Evolutionary conservation across 2,113 vertebrate species (phyloP).

Genomic region (Malaclemys terrapin): DNA sequence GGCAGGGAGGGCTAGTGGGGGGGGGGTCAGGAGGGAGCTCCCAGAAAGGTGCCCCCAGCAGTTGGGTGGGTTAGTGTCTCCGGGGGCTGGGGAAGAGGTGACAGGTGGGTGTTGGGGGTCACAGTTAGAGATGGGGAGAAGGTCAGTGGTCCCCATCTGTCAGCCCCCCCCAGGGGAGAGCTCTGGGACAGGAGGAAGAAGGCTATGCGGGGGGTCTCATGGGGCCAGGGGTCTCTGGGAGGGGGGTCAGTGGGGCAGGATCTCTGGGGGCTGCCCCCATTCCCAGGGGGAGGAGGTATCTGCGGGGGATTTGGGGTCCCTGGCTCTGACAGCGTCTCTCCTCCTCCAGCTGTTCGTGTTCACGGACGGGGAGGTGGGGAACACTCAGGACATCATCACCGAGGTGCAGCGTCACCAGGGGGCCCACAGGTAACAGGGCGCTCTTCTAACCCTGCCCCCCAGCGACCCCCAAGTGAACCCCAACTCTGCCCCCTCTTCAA

Average conservation of each 20-base stretch:
- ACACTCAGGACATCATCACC: conserved; percentile 80
- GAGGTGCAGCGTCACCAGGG: conserved; percentile 79
- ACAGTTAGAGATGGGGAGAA: too few relatives aligned
- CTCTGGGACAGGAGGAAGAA: not conserved
- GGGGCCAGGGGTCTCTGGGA: not conserved
- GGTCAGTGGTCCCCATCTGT: too few relatives aligned
- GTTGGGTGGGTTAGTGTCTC: too few relatives aligned
- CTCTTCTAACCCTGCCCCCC: not conserved
- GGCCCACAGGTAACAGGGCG: conserved; percentile 81
- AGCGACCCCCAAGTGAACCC: too few relatives aligned
- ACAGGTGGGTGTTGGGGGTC: too few relatives aligned
- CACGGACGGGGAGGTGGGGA: conserved; percentile 88
- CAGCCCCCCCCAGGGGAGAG: not conserved
- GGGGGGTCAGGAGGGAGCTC: too few relatives aligned
- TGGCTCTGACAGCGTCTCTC: not conserved
- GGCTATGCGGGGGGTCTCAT: too few relatives aligned
- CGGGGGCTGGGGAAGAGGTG: too few relatives aligned
- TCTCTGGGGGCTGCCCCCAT: not conserved
- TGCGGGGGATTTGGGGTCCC: not conserved
- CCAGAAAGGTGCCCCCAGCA: too few relatives aligned
- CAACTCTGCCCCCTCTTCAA: too few relatives aligned
- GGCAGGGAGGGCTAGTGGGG: too few relatives aligned
- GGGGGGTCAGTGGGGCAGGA: not conserved
- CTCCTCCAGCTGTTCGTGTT: conserved; percentile 87
- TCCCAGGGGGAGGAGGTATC: not conserved